Conservation (phyloP, 2,797 vertebrate genomes). For the Gallirallus australis region DNA sequence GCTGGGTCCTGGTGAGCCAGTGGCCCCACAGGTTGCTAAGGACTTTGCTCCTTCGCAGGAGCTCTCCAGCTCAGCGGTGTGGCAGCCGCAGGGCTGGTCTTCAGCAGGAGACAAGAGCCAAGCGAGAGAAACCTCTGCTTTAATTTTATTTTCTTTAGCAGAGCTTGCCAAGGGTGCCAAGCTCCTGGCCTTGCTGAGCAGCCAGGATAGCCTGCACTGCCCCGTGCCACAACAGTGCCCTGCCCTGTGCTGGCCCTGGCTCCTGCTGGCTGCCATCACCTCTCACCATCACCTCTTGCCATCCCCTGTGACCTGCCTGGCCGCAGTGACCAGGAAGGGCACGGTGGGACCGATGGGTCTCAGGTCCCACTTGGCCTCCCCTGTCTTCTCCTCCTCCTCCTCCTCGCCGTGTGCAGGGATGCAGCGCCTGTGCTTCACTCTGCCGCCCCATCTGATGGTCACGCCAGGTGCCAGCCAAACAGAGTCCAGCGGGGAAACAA, state of each 20-base stretch:
- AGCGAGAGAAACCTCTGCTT: neutral
- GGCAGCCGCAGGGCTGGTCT: neutral
- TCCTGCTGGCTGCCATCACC: neutral
- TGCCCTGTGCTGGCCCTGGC: accelerated
- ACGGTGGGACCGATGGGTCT: conserved; percentile 49
- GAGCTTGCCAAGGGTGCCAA: neutral
- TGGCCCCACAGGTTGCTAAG: accelerated
- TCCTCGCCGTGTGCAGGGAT: neutral
- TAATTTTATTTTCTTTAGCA: neutral
- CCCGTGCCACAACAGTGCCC: accelerated
- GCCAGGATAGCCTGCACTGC: accelerated
- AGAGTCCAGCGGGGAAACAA: conserved; percentile 58
- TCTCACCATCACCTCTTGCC: neutral
- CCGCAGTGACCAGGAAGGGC: conserved; percentile 10
- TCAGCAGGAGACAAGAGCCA: accelerated
- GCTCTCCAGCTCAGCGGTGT: neutral
- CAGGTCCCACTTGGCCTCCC: neutral
- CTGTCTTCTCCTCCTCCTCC: neutral
- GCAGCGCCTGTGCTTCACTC: neutral
- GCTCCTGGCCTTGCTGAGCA: accelerated
- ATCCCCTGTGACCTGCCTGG: conserved; percentile 9
- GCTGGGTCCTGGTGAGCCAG: too few species aligned
- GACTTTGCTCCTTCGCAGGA: neutral
- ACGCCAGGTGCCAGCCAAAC: conserved; percentile 77
- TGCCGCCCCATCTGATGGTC: conserved; percentile 44